These are phyloP conservation scores for Pissodes strobi DNA, from an alignment of 1,140 invertebrate species.

Conservation along the genomic window DNA sequence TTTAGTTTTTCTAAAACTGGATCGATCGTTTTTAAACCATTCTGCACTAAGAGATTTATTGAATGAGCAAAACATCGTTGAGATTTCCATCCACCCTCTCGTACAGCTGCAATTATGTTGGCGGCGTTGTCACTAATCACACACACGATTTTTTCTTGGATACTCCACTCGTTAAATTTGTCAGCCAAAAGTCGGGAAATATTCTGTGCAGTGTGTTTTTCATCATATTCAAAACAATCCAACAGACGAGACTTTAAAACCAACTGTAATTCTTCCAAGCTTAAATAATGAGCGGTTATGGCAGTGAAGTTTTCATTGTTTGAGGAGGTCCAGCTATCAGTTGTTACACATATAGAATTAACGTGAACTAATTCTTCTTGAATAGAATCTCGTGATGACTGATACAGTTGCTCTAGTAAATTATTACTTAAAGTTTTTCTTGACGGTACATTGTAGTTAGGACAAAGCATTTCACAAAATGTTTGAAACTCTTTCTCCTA, in stretches of 20 bases:
- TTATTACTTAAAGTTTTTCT: too few species aligned
- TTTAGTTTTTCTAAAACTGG: conserved; percentile 8
- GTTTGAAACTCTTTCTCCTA: too few species aligned
- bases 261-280: not conserved
- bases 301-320: conserved; percentile 16
- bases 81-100: not conserved
- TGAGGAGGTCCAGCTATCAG: conserved; percentile 15
- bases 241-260: not conserved
- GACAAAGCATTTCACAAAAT: too few species aligned
- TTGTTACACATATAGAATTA: too few species aligned
- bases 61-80: too few species aligned
- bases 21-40: not conserved
- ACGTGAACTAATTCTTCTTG: too few species aligned
- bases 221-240: conserved; percentile 6
- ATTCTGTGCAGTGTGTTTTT: conserved; percentile 14
- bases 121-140: conserved; percentile 21
- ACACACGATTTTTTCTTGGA: conserved; percentile 10
- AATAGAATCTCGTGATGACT: too few species aligned
- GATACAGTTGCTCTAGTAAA: too few species aligned
- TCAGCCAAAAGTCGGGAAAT: not conserved
- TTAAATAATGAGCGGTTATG: conserved; percentile 13
- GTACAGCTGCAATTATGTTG: conserved; percentile 21
- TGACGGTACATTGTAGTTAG: too few species aligned
- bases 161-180: conserved; percentile 8
- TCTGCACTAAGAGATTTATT: conserved; percentile 15